phyloP scores from a whole-genome alignment of 2,888 invertebrate genomes.

The Archips crataeganus region DNA sequence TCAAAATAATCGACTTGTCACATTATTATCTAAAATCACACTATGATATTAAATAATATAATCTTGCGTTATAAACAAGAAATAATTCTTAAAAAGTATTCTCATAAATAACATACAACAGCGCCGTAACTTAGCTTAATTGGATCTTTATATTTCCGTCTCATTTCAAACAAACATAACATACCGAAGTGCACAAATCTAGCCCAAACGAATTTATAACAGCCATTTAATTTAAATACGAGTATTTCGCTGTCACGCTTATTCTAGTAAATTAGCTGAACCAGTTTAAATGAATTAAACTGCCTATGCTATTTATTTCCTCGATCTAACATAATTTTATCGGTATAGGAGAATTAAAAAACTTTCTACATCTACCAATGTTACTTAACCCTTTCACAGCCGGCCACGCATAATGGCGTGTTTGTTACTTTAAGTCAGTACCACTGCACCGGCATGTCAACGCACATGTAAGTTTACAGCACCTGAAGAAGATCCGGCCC shows the following conservation, averaged over 20 bases:
- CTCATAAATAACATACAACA: slow-evolving; percentile 29
- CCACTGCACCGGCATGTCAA: too few relatives aligned
- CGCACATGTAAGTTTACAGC: too few relatives aligned
- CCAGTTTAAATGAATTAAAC: slow-evolving; percentile 28
- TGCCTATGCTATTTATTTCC: slow-evolving; percentile 15
- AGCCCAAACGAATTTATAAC: slow-evolving; percentile 38
- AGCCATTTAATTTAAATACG: slow-evolving; percentile 28
- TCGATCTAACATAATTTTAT: slow-evolving; percentile 49
- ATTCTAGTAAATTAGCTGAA: slow-evolving; percentile 34
- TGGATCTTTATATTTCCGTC: slow-evolving; percentile 21
- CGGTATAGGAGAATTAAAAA: neutral
- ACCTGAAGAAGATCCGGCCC: too few relatives aligned
- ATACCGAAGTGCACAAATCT: slow-evolving; percentile 31
- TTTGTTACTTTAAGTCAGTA: too few relatives aligned
- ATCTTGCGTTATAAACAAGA: neutral
- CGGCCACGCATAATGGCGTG: too few relatives aligned
- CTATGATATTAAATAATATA: neutral
- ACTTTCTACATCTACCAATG: neutral
- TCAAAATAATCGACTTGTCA: neutral
- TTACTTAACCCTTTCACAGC: neutral
- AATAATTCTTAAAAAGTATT: slow-evolving; percentile 7
- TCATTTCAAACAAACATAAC: slow-evolving; percentile 34
- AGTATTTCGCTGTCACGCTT: slow-evolving; percentile 32
- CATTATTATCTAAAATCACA: neutral
- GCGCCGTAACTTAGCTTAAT: slow-evolving; percentile 34